Base-by-base conservation (phyloP, 2,888 invertebrate genomes). In the Formica aserva region DNA sequence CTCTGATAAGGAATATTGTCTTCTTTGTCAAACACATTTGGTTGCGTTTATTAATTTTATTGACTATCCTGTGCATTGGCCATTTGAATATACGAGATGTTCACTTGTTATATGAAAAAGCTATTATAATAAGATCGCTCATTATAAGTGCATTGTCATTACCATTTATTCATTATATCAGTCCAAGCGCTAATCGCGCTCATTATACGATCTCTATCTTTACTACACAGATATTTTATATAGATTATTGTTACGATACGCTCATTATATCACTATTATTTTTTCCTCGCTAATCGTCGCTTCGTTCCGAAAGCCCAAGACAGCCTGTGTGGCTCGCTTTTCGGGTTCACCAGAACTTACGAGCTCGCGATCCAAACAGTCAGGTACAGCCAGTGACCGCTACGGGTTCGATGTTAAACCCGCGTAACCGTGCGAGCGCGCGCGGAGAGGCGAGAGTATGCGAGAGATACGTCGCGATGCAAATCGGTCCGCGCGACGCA, bases 321-420 rank as follows among this genome's bases (percentile, higher is more conserved):
- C 83, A 89, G 69, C 67, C 63, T 18, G 67, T 66, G 71, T 77
- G 76, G 82, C 84, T 57, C 32, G 32, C 22, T 55, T 69, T 89
- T 83, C 66, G 85, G 48, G 83, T 83, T 63, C 65, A 85, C 67
- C 82, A 77, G 80, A 89, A 89, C 88, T 88, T 89, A 89, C 89
- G 89, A 85, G 83, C 72, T 83, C 83, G 84, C 86, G 83, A 78
- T 26, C 81, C 3, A n/a, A 69, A 32, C 71, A 35, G 26, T 3
- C 57, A 45, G 45, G 60, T 41, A 66, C 75, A 55, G 82, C 69
- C 81, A 66, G 38, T 63, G 18, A 55, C 80, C 45, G 45, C 55
- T 60, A 45, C 32, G 45, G 52, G 66, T 82, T 83, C 82, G 67
- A 76, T 67, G 80, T 69, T 88, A 86, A 88, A 87, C 80, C 87